Evolutionary conservation across 2,888 invertebrate genomes (phyloP).

Genomic region (Tricholauxania praeusta): DNA sequence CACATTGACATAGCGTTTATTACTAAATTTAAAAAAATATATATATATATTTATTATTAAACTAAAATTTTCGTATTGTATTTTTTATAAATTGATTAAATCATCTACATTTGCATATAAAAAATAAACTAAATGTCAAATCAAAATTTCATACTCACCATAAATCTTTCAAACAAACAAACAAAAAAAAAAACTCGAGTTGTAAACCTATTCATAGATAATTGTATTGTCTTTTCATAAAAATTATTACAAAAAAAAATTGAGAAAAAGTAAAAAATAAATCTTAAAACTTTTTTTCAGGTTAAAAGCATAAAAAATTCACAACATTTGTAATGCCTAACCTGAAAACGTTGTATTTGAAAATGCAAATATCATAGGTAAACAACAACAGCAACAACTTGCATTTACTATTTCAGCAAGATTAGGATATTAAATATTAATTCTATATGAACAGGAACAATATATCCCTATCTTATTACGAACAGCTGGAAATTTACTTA

Average conservation of each 20-base stretch:
- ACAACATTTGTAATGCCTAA: slow-evolving; percentile 13
- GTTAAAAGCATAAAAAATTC: slow-evolving; percentile 25
- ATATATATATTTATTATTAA: not conserved
- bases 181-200: not conserved
- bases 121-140: slow-evolving; percentile 32
- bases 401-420: slow-evolving; percentile 18
- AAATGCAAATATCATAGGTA: slow-evolving; percentile 8
- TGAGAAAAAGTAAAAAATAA: slow-evolving; percentile 8
- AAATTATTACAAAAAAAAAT: slow-evolving; percentile 9
- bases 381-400: slow-evolving; percentile 20
- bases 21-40: not conserved
- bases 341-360: slow-evolving; percentile 33
- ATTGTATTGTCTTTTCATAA: slow-evolving; percentile 19
- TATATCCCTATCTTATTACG: too few species aligned
- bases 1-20: not conserved
- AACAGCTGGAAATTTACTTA: not conserved
- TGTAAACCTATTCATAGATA: not conserved
- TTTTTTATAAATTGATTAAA: not conserved
- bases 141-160: slow-evolving; percentile 27
- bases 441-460: not conserved
- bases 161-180: not conserved
- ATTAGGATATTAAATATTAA: slow-evolving; percentile 17
- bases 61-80: not conserved
- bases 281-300: slow-evolving; percentile 19
- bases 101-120: slow-evolving; percentile 34